Percentiles rank a stretch among this genome's conserved stretches.
Evolutionary conservation across 53 echinoderm and acorn worm species (phyloP).

Genomic region (Henricia sp.): DNA sequence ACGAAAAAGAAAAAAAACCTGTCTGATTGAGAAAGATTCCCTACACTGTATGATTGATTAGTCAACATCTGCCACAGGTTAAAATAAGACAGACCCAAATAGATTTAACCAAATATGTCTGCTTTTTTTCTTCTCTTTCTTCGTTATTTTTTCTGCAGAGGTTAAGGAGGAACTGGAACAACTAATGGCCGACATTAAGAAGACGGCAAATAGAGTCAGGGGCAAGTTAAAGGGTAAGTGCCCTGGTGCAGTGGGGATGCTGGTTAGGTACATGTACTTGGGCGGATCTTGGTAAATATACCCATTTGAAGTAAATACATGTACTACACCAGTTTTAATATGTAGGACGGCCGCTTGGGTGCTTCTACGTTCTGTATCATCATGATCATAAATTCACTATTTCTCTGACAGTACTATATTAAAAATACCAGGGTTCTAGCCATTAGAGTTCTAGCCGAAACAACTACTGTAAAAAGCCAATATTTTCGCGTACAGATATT

Average conservation of each 20-base stretch:
- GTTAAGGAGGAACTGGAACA: conserved; percentile 97
- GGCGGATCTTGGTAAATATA: neutral
- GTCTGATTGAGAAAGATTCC: neutral
- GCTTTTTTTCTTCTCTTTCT: neutral
- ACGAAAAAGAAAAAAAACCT: neutral
- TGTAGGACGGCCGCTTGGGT: no score
- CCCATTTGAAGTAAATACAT: no score
- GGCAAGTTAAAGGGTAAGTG: conserved; percentile 95
- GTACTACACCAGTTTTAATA: no score
- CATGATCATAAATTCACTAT: no score
- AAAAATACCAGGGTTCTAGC: no score
- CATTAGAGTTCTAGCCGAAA: no score
- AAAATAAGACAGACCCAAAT: neutral
- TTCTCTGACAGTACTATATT: no score
- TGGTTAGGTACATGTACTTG: neutral
- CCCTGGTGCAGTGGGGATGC: neutral
- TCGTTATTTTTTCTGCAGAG: conserved; percentile 70
- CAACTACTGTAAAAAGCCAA: no score
- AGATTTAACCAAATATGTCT: neutral
- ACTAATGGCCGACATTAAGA: conserved; percentile 98
- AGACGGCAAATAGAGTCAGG: conserved; percentile 98
- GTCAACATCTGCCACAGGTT: neutral
- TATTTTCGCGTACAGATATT: no score
- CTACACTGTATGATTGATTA: neutral
- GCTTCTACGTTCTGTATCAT: no score